These are phyloP conservation scores for Leptoclinus maculatus DNA, from an alignment of 2,797 vertebrate genomes.

Conservation along the genomic window DNA sequence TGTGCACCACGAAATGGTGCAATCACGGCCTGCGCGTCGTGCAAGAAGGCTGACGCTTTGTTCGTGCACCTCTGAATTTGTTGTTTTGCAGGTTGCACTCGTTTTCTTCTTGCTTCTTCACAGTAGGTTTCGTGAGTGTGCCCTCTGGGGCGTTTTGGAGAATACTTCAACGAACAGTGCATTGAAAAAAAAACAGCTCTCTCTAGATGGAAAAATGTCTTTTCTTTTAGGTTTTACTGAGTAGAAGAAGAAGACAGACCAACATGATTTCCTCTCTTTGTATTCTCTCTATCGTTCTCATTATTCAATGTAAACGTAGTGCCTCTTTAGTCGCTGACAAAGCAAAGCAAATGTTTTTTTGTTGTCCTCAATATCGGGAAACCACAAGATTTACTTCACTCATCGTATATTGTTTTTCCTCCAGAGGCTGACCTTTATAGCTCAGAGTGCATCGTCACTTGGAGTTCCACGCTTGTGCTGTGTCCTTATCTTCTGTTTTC, in stretches of 20 bases:
- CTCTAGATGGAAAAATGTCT: background rate
- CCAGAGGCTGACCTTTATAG: background rate
- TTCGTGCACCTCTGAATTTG: too few species aligned
- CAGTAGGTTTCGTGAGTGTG: too few species aligned
- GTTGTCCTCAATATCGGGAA: background rate
- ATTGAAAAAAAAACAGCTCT: background rate
- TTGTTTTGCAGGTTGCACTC: too few species aligned
- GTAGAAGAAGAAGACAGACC: background rate
- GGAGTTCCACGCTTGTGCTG: slow-evolving; percentile 42
- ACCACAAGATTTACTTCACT: too few species aligned
- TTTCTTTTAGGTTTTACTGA: background rate
- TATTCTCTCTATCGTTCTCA: background rate
- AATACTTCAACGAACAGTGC: too few species aligned
- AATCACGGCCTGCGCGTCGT: too few species aligned
- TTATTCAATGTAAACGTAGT: background rate
- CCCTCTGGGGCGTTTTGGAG: too few species aligned
- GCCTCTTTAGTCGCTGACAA: background rate
- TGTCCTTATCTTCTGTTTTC: slow-evolving; percentile 39
- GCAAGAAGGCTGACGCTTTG: too few species aligned
- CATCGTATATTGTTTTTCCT: too few species aligned
- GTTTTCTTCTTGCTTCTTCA: too few species aligned
- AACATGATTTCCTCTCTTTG: background rate
- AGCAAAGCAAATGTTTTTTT: slow-evolving; percentile 5
- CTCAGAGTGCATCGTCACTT: slow-evolving; percentile 26
- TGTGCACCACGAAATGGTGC: too few species aligned